These are phyloP conservation scores for Lasioglossum morio DNA, from an alignment of 2,888 invertebrate species.

Conservation along the genomic window DNA sequence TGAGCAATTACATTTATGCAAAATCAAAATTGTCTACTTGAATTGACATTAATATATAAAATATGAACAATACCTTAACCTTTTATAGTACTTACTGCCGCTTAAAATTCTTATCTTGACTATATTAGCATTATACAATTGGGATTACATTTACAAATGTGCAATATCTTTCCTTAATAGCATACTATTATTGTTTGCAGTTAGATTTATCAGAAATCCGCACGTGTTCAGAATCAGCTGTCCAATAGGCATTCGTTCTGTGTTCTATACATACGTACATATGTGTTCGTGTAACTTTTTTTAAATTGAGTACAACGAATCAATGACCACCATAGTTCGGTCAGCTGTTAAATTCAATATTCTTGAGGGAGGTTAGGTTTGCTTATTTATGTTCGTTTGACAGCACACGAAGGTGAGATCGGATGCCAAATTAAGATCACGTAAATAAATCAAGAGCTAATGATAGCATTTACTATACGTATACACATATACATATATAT, in stretches of 20 bases:
- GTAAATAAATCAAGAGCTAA: slow-evolving; percentile 47
- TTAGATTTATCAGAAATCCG: not conserved
- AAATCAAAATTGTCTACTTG: no score
- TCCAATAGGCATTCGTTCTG: not conserved
- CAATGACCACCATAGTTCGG: slow-evolving; percentile 17
- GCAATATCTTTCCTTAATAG: not conserved
- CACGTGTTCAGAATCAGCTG: slow-evolving; percentile 41
- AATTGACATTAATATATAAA: no score
- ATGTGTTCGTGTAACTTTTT: not conserved
- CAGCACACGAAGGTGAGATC: slow-evolving; percentile 55
- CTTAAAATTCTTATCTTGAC: not conserved
- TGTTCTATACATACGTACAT: not conserved
- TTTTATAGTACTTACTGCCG: not conserved
- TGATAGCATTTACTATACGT: slow-evolving; percentile 32
- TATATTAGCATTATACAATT: not conserved
- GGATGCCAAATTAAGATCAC: slow-evolving; percentile 40
- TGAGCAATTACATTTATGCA: no score
- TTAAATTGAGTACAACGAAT: not conserved
- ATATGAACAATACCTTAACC: not conserved
- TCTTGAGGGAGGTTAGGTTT: slow-evolving; percentile 40
- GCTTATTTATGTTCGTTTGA: slow-evolving; percentile 47
- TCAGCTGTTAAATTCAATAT: slow-evolving; percentile 54
- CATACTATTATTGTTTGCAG: not conserved
- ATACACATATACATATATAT: slow-evolving; percentile 8
- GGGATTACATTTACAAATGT: not conserved